A percentile compares a stretch with the other conserved stretches of the same genome.
Conservation (phyloP, 2,113 vertebrate genomes). For the Actenoides lindsayi region DNA sequence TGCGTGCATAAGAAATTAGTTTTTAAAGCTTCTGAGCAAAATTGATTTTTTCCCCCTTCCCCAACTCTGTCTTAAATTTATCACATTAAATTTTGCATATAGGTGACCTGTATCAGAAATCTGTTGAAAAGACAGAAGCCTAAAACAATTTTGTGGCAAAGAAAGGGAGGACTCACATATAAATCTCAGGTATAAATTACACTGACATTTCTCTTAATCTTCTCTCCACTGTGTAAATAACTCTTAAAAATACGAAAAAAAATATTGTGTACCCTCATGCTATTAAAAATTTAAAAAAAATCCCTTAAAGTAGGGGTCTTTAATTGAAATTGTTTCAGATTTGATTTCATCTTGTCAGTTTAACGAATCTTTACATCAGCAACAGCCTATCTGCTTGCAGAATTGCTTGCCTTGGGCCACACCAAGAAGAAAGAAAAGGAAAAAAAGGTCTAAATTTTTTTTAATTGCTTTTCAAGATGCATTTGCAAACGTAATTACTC, state of each 20-base stretch:
- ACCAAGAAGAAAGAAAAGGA: neutral
- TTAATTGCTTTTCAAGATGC: neutral
- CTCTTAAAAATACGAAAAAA: neutral
- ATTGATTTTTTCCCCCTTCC: neutral
- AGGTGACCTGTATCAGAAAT: neutral
- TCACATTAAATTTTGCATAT: neutral
- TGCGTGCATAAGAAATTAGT: neutral
- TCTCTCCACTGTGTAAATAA: neutral
- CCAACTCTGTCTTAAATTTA: neutral
- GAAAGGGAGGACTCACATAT: neutral
- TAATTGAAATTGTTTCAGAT: neutral
- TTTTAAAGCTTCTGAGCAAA: neutral
- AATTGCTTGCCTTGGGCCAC: neutral
- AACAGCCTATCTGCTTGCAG: neutral
- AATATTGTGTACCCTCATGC: neutral
- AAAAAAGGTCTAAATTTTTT: neutral
- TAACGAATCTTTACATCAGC: neutral
- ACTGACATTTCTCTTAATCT: neutral
- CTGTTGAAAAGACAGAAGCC: neutral
- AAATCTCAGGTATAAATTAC: neutral
- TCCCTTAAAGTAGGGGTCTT: neutral
- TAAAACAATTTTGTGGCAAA: neutral
- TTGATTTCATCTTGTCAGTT: neutral
- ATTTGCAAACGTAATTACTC: slow-evolving; percentile 31
- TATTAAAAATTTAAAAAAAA: neutral